Base-by-base conservation (phyloP, 2,797 vertebrate species). In the Anableps anableps region DNA sequence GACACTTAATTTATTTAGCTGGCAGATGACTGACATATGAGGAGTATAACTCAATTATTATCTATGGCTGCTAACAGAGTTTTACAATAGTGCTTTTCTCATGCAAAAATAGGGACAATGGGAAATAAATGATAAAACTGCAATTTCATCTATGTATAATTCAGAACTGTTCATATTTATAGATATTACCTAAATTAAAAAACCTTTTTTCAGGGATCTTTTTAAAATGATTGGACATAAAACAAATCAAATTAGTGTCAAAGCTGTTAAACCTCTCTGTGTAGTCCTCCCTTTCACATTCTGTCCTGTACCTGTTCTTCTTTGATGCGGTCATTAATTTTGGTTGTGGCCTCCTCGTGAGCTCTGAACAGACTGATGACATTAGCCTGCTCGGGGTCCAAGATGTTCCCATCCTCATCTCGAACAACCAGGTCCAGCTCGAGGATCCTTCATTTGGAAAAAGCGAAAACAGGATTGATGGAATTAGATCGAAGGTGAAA, bases 331-430 rank as follows among this genome's bases (percentile, higher is more conserved):
- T 99, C 98, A 26, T 95, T 96, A 87, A 99, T 97, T 94, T 98
- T 98, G 72, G 95, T 79, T 0, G 97, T 97, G 0, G 98, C 98
- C 55, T 97, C 96, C 86, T 99, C 96, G 0, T 99, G 99, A 17
- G 98, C 98, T 55, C 97, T 95, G 86, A 99, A 99, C 70, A 99
- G 93, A 88, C 97, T 99, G 91, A 99, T 98, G 88, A 99, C 96
- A 26, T 96, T 99, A 75, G 97, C 97, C 78, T 95, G 96, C 72
- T 99, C 98, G 0, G 98, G 99, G 77, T 99, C 98, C 92, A 99
- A 87, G 85, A 99, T 99, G 94, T 99, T 99, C 26, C 97, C 98
- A 19, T 99, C 94, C 31, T 96, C 96, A 68, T 99, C 98, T 85
- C 99, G 95, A 60, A 99, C 98, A 86, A 96, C 98, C 72, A 97